Evolutionary conservation across 1,140 invertebrate genomes (phyloP).

Genomic region (Planococcus citri): DNA sequence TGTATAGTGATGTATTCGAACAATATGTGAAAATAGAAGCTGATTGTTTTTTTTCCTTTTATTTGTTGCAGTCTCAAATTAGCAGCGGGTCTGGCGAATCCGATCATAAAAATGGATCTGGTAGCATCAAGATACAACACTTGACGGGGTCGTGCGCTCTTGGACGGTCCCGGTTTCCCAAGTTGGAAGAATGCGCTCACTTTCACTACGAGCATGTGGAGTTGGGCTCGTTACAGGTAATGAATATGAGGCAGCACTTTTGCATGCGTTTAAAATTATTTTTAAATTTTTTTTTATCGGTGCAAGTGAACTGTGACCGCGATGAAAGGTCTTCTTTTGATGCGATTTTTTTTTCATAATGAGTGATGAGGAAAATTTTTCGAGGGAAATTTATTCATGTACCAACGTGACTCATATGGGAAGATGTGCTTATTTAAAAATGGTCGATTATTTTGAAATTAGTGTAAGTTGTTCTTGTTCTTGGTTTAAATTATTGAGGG

Average conservation of each 20-base stretch:
- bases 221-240: constrained; percentile 59
- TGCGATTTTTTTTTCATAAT: too few species aligned
- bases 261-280: neutral
- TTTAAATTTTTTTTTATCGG: constrained; percentile 30
- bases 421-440: too few species aligned
- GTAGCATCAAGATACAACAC: constrained; percentile 7
- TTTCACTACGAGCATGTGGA: constrained; percentile 94
- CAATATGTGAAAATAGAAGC: too few species aligned
- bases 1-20: too few species aligned
- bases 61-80: neutral
- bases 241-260: constrained; percentile 22
- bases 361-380: too few species aligned
- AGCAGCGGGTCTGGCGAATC: constrained; percentile 2
- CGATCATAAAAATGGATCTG: neutral
- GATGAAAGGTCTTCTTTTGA: too few species aligned
- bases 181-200: constrained; percentile 94
- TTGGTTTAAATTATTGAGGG: too few species aligned
- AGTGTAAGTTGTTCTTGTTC: too few species aligned
- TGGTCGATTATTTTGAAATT: too few species aligned
- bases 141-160: neutral
- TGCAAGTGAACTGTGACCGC: constrained; percentile 34
- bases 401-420: too few species aligned
- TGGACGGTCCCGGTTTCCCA: constrained; percentile 55
- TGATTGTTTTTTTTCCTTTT: neutral
- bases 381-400: too few species aligned